phyloP scores from a whole-genome alignment of 2,797 vertebrate genomes.

The Molothrus ater region DNA sequence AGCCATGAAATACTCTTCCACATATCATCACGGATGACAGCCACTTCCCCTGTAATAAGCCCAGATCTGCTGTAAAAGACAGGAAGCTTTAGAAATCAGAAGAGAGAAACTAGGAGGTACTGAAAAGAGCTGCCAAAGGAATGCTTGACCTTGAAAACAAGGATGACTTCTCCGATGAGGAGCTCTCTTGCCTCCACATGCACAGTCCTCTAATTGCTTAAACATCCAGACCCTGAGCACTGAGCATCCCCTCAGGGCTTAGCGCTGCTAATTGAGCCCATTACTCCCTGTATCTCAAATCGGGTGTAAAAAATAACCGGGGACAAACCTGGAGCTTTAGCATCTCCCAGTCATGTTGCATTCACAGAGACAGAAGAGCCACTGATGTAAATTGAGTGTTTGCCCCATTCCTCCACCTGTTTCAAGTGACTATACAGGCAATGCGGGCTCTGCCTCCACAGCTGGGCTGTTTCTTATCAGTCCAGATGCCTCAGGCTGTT shows the following conservation, averaged over 20 bases:
- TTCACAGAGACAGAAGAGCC: neutral
- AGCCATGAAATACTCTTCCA: neutral
- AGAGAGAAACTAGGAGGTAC: neutral
- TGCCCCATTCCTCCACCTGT: neutral
- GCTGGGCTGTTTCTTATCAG: neutral
- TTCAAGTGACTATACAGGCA: neutral
- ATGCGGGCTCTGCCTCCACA: neutral
- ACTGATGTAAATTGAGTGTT: neutral
- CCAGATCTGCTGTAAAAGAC: neutral
- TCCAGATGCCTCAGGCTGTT: neutral
- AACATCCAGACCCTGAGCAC: neutral
- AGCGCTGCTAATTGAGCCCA: neutral
- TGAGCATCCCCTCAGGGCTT: neutral
- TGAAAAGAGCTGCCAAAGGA: neutral
- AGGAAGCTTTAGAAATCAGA: neutral
- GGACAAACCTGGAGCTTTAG: neutral
- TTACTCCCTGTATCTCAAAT: neutral
- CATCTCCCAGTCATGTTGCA: neutral
- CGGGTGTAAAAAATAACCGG: neutral
- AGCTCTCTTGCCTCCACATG: neutral
- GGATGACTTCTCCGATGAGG: neutral
- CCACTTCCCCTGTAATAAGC: neutral
- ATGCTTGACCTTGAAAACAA: neutral
- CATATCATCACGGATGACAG: fast-evolving
- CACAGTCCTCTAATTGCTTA: neutral